Evolutionary conservation across 2,888 invertebrate species (phyloP), one percentile per base, ranked within the genome.

Genomic region (Spisula subtruncata): DNA sequence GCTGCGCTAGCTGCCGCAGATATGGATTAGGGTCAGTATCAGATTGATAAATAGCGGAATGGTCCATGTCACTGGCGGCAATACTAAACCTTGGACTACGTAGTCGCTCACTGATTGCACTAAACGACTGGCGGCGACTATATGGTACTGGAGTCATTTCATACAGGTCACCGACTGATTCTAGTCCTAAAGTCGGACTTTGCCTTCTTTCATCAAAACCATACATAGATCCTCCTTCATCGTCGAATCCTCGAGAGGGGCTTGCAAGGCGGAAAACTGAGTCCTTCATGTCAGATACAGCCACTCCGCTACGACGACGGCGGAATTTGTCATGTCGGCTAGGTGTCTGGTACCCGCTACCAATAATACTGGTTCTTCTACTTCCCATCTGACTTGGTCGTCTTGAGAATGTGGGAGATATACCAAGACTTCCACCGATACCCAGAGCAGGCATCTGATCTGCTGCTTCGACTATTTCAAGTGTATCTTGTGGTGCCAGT

Each of bases 31-130:
- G 93, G 71, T 96, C 96, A 0, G 94, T 90, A 54, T 96, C 96
- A 1, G 96, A 94, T 92, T 95, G 95, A 90, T 95, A 96, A 4
- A 75, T 75, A 32, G 75, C 75, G 32, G 93, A 91, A 1, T 94
- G 91, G 4, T 94, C 94, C 0, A 95, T 88, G 0, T 95, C 95
- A 82, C 94, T 94, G 5, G 94, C 93, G 5, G 95, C 92, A 8
- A 94, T 89, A 87, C 95, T 95, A 86, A 95, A 94, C 20, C 95
- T 93, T 1, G 95, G 95, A 91, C 95, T 95, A 16, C 95, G 91
- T 86, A 94, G 92, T n/a, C 88, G 88, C 56, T 84, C 84, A 54
- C 93, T 88, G 29, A 75, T 75, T 16, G 75, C 75, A 14, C 75
- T 18, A 18, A 75, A 75, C 0, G 94, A 93, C 83, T 95, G 95